Evolutionary conservation across 2,113 vertebrate genomes (phyloP).

Genomic region (Scomber scombrus): DNA sequence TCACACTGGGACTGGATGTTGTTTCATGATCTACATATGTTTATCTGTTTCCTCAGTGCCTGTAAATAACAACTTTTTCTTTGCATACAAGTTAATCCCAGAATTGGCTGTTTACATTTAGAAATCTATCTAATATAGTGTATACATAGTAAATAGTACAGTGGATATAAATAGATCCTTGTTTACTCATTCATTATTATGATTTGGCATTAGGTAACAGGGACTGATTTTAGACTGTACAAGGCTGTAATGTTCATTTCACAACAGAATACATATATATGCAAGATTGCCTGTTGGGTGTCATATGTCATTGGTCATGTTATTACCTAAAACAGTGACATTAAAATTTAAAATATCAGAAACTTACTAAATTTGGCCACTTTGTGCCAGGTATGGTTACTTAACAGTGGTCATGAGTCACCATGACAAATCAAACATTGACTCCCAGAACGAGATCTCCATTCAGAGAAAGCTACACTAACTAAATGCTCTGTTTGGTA

Average conservation of each 20-base stretch:
- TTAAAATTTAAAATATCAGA: background rate
- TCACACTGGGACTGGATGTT: slow-evolving; percentile 10
- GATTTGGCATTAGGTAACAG: background rate
- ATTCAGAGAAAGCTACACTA: background rate
- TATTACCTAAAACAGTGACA: too few relatives aligned
- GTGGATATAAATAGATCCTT: background rate
- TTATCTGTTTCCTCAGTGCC: slow-evolving; percentile 31
- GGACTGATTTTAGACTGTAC: too few relatives aligned
- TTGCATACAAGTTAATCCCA: background rate
- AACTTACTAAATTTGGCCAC: background rate
- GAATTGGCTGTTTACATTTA: background rate
- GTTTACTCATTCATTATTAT: slow-evolving; percentile 3
- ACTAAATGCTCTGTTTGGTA: background rate
- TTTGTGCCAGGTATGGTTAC: background rate
- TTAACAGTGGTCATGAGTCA: background rate
- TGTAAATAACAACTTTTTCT: background rate
- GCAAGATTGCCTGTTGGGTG: background rate
- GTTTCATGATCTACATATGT: slow-evolving; percentile 37
- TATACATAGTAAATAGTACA: background rate
- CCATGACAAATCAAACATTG: slow-evolving; percentile 2
- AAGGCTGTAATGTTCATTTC: too few relatives aligned
- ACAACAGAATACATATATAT: background rate
- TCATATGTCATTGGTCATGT: background rate
- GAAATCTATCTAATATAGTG: background rate
- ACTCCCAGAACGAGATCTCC: background rate